Conservation (phyloP, 2,113 vertebrate genomes). For the Podilymbus podiceps region DNA sequence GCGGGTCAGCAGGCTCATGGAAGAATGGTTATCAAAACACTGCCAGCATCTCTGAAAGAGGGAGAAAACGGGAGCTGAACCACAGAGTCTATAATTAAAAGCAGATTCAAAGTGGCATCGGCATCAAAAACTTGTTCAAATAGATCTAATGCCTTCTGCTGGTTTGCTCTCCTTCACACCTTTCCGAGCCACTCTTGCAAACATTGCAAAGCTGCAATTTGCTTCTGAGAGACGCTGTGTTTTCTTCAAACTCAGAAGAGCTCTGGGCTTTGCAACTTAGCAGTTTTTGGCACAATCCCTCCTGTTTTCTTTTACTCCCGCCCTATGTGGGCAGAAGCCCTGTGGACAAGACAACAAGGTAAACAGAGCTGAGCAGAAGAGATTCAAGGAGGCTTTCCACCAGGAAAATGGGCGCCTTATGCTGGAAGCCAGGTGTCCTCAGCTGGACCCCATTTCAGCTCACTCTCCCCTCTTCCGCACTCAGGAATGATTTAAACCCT, state of each 20-base stretch:
- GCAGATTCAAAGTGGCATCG: neutral
- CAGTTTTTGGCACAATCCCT: neutral
- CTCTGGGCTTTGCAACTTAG: neutral
- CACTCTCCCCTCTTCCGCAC: neutral
- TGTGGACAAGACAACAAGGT: neutral
- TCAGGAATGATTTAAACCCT: neutral
- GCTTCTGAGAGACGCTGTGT: neutral
- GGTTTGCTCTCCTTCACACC: neutral
- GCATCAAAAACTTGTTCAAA: neutral
- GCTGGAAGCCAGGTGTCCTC: neutral
- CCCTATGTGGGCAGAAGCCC: neutral
- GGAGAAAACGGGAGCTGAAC: neutral
- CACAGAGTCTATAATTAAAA: neutral
- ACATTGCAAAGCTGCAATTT: neutral
- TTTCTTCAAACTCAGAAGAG: neutral
- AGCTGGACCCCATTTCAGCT: neutral
- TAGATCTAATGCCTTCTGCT: neutral
- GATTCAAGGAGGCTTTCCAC: neutral
- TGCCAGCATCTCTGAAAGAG: neutral
- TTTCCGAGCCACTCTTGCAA: fast-evolving
- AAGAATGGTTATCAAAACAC: neutral
- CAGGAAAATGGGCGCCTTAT: neutral
- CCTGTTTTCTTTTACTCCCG: neutral
- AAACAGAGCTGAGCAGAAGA: neutral
- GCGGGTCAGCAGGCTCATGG: neutral